Evolutionary conservation across 2,888 invertebrate genomes (phyloP).

Genomic region (Drosophila testacea): DNA sequence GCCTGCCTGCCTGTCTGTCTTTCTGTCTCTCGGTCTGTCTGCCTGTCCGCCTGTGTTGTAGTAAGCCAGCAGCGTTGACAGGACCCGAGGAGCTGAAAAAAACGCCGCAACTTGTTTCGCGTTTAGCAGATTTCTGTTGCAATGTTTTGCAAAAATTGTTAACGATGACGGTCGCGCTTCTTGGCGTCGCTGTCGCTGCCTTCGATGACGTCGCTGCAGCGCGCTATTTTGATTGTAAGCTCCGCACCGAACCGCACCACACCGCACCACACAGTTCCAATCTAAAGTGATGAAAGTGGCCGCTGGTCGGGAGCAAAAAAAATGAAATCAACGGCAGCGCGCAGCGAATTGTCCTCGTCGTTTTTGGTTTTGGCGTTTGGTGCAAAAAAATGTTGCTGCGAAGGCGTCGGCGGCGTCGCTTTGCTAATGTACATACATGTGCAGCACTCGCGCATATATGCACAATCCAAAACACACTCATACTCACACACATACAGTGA

Average conservation of each 20-base stretch:
- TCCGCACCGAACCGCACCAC: slow-evolving; percentile 7
- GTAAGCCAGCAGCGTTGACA: slow-evolving; percentile 62
- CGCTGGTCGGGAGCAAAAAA: slow-evolving; percentile 68
- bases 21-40: slow-evolving; percentile 43
- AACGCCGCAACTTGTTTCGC: slow-evolving; percentile 85
- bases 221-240: slow-evolving; percentile 63
- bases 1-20: slow-evolving; percentile 58
- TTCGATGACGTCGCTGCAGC: slow-evolving; percentile 67
- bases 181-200: slow-evolving; percentile 60
- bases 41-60: slow-evolving; percentile 28
- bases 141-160: slow-evolving; percentile 81
- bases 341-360: slow-evolving; percentile 75
- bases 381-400: slow-evolving; percentile 66
- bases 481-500: slow-evolving; percentile 24
- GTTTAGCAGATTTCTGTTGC: slow-evolving; percentile 85
- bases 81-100: slow-evolving; percentile 82
- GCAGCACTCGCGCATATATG: slow-evolving; percentile 59
- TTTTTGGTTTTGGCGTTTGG: slow-evolving; percentile 72
- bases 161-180: slow-evolving; percentile 75
- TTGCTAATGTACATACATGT: slow-evolving; percentile 74
- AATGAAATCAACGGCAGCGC: slow-evolving; percentile 44
- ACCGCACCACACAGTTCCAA: slow-evolving; percentile 14
- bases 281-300: slow-evolving; percentile 68
- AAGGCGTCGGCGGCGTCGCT: slow-evolving; percentile 49
- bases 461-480: slow-evolving; percentile 62